Base-by-base conservation (phyloP, 2,113 vertebrate species). In the Lophotis ruficrista region DNA sequence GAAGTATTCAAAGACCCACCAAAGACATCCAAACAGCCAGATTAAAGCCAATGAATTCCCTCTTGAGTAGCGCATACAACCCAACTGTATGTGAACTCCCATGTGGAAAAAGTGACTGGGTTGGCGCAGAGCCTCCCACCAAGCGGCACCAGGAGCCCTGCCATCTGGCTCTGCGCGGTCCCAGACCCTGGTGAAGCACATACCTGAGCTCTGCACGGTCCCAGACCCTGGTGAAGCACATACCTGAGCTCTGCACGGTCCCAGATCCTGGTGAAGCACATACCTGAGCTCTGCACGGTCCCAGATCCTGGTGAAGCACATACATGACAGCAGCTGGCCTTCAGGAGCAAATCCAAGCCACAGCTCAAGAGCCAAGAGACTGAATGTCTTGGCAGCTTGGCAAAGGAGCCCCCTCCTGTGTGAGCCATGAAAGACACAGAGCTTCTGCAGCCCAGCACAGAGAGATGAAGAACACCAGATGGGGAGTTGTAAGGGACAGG, bases 341-440 rank as follows among this genome's bases (percentile, higher is more conserved):
- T 37, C 58, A 54, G 80, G 48, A 50, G n/a, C 10, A 5, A 80
- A 35, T 4, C 18, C 58, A 70, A 31, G 5, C 9, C 23, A 57
- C 2, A 2, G 30, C 7, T n/a, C 22, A 33, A 14, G 31, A 54
- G 20, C 2, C 4, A 2, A 41, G 19, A 48, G 5, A 2, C 4
- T 21, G 5, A 78, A 13, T 22, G 6, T 28, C 56, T 30, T 18
- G 16, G 22, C 11, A 73, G 12, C 14, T 71, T 82, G 22, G 27
- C 12, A 37, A 72, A 66, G n/a, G 20, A 70, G 2, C 6, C 4
- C 13, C 2, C 6, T 31, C 31, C 35, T 37, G 3, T 3, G 5
- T 8, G 20, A 93, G 23, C 47, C 9, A 1, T 1, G 1, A 27
- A 0, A 60, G 6, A 38, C 4, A 5, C 3, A 2, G 28, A 69